phyloP scores from a whole-genome alignment of 2,113 vertebrate genomes.

The Alligator sinensis region DNA sequence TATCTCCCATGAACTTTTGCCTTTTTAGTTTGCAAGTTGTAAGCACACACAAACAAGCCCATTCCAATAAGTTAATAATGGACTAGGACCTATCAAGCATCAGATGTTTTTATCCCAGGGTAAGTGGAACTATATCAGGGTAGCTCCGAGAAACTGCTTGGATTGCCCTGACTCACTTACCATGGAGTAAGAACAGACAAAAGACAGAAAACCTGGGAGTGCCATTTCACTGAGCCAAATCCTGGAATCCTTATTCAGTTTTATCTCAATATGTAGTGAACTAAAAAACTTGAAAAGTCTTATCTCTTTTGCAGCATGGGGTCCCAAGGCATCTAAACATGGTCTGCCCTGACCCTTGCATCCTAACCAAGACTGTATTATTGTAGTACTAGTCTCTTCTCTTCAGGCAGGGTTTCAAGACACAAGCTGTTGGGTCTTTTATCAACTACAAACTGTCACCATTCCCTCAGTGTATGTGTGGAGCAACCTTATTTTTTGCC shows the following conservation, averaged over 20 bases:
- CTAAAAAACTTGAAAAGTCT: not conserved
- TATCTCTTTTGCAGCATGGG: not conserved
- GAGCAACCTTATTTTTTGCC: not conserved
- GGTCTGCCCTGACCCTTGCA: not conserved
- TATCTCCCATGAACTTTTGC: not conserved
- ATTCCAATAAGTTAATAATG: too few species aligned
- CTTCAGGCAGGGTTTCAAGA: not conserved
- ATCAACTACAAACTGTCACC: not conserved
- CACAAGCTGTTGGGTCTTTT: not conserved
- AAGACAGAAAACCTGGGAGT: not conserved
- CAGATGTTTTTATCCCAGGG: too few species aligned
- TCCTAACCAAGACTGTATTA: not conserved
- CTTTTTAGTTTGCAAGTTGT: not conserved
- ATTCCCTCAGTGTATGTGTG: not conserved
- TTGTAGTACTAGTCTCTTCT: not conserved
- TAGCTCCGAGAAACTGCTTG: too few species aligned
- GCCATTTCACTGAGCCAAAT: not conserved
- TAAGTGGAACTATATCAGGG: too few species aligned
- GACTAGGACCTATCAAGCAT: too few species aligned
- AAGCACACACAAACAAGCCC: not conserved
- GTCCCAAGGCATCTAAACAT: not conserved
- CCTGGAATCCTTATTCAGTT: not conserved
- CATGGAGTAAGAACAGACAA: not conserved
- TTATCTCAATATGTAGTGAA: not conserved
- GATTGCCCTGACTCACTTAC: too few species aligned